Conservation (phyloP, 2,888 invertebrate species). For the Ennomos erosarius region DNA sequence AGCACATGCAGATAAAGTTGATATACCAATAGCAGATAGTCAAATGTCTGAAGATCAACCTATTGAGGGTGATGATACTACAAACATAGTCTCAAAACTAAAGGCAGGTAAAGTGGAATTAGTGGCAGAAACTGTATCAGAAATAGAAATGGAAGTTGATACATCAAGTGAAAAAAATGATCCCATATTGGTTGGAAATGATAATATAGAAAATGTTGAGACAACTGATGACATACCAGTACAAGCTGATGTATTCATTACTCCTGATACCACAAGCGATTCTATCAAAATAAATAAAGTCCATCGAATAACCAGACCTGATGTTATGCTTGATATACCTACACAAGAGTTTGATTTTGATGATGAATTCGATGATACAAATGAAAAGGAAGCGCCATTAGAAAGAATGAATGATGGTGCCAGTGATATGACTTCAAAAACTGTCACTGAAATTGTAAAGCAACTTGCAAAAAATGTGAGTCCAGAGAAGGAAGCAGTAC, state of each 20-base stretch:
- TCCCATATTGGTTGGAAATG: not conserved
- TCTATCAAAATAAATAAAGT: slow-evolving; percentile 37
- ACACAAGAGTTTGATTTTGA: slow-evolving; percentile 61
- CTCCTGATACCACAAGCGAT: slow-evolving; percentile 26
- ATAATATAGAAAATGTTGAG: not conserved
- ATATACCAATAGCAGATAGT: no score
- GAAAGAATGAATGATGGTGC: not conserved
- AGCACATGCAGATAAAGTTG: not conserved
- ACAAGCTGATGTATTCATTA: slow-evolving; percentile 16
- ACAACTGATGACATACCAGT: not conserved
- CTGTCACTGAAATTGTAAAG: slow-evolving; percentile 18
- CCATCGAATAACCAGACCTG: slow-evolving; percentile 64
- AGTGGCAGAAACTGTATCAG: not conserved
- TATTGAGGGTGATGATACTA: slow-evolving; percentile 2
- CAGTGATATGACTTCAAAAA: slow-evolving; percentile 21
- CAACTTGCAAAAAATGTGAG: slow-evolving; percentile 11
- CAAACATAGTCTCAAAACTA: slow-evolving; percentile 1
- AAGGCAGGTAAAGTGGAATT: not conserved
- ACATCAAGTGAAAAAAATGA: not conserved
- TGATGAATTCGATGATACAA: slow-evolving; percentile 34
- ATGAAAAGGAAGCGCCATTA: not conserved
- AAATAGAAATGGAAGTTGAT: not conserved
- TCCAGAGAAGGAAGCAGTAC: not conserved
- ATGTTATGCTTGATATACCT: slow-evolving; percentile 75
- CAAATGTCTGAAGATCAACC: not conserved